Percentiles rank a stretch among this genome's conserved stretches.
Conservation (phyloP, 2,113 vertebrate species). For the Dipodomys merriami region DNA sequence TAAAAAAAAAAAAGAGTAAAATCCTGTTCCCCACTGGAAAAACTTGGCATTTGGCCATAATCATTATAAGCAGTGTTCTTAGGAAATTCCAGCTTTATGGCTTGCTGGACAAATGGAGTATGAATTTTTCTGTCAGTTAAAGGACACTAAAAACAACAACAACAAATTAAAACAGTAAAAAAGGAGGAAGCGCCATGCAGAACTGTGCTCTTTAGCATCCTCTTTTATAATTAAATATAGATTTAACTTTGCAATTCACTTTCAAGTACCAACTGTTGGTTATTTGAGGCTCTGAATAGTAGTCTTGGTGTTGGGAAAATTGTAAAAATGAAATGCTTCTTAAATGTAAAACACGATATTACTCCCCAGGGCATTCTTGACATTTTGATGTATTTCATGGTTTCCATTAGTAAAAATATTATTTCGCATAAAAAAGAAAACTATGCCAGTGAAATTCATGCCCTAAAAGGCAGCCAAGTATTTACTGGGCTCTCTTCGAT, state of each 20-base stretch:
- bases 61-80: slow-evolving; percentile 66
- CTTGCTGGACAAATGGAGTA: slow-evolving; percentile 30
- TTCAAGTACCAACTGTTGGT: not conserved
- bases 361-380: slow-evolving; percentile 28
- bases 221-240: slow-evolving; percentile 21
- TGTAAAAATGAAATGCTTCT: slow-evolving; percentile 45
- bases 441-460: not conserved
- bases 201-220: not conserved
- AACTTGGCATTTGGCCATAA: slow-evolving; percentile 72
- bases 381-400: slow-evolving; percentile 29
- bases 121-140: slow-evolving; percentile 61
- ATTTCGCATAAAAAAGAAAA: slow-evolving; percentile 33
- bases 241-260: slow-evolving; percentile 21
- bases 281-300: not conserved
- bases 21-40: slow-evolving; percentile 55
- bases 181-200: slow-evolving; percentile 23
- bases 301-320: not conserved
- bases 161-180: not conserved
- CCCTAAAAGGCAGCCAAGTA: not conserved
- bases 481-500: not conserved
- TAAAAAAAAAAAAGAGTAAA: slow-evolving; percentile 69
- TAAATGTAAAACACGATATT: slow-evolving; percentile 17
- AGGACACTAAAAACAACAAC: slow-evolving; percentile 65
- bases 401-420: slow-evolving; percentile 43
- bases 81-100: slow-evolving; percentile 62